These are phyloP conservation scores for Onychostoma macrolepis DNA, from an alignment of 2,113 vertebrate genomes.

Conservation along the genomic window DNA sequence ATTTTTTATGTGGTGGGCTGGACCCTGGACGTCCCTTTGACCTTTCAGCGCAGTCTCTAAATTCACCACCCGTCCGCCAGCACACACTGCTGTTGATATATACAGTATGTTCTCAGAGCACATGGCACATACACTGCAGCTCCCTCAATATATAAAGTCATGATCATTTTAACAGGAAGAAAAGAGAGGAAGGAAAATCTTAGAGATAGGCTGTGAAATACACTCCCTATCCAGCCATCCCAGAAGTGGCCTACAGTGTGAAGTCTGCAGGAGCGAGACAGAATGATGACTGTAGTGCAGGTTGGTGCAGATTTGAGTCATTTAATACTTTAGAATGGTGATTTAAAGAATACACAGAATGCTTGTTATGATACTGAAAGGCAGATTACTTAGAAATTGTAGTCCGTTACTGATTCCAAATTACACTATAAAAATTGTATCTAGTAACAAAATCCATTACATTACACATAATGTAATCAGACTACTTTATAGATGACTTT, in stretches of 20 bases:
- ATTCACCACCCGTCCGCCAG: slow-evolving; percentile 74
- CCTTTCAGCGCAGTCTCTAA: slow-evolving; percentile 72
- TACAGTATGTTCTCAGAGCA: slow-evolving; percentile 35
- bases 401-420: too few species aligned
- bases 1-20: not conserved
- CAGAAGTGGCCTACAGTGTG: not conserved
- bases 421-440: too few species aligned
- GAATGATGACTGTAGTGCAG: too few species aligned
- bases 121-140: slow-evolving; percentile 51
- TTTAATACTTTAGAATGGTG: not conserved
- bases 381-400: too few species aligned
- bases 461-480: too few species aligned
- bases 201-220: slow-evolving; percentile 32
- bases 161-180: not conserved
- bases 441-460: too few species aligned
- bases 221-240: not conserved
- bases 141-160: slow-evolving; percentile 36
- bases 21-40: slow-evolving; percentile 60
- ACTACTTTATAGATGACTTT: too few species aligned
- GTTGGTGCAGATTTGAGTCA: not conserved
- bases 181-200: not conserved
- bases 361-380: not conserved
- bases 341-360: not conserved
- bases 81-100: slow-evolving; percentile 56
- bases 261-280: not conserved